A percentile compares a stretch with the other conserved stretches of the same genome.
These are phyloP conservation scores for Octodon degus DNA, from an alignment of 2,113 vertebrate species.

Conservation along the genomic window DNA sequence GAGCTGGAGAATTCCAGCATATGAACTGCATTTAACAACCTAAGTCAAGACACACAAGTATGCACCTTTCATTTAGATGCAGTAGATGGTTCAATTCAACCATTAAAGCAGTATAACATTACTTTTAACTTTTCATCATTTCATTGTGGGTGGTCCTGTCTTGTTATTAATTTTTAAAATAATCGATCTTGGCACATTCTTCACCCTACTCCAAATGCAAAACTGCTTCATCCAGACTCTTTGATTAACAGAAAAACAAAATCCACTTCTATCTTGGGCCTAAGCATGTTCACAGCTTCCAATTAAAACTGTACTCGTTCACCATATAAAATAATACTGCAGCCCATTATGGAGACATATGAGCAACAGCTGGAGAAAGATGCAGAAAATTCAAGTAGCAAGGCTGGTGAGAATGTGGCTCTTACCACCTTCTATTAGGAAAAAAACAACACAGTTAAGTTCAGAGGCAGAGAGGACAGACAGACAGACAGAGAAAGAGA, in stretches of 20 bases:
- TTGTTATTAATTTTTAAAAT: conserved; percentile 51
- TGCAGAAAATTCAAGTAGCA: conserved; percentile 14
- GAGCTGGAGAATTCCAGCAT: background rate
- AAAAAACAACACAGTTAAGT: background rate
- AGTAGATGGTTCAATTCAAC: background rate
- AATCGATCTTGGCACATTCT: background rate
- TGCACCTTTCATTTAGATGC: background rate
- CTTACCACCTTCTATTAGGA: background rate
- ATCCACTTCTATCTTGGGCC: conserved; percentile 54
- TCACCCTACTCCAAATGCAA: conserved; percentile 32
- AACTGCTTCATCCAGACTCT: conserved; percentile 58
- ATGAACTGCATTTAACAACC: background rate
- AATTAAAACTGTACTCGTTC: conserved; percentile 52
- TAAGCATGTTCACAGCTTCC: conserved; percentile 31
- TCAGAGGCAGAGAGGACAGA: background rate
- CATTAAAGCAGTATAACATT: background rate
- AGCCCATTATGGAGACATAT: background rate
- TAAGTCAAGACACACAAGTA: background rate
- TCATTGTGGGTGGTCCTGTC: conserved; percentile 47
- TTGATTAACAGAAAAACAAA: conserved; percentile 69
- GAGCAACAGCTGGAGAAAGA: conserved; percentile 23
- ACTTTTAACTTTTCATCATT: conserved; percentile 1
- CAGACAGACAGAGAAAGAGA: background rate
- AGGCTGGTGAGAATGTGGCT: background rate
- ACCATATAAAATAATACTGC: conserved; percentile 38